These are phyloP conservation scores for Phrynosoma blainvillii DNA, from an alignment of 2,113 vertebrate species.

Conservation along the genomic window DNA sequence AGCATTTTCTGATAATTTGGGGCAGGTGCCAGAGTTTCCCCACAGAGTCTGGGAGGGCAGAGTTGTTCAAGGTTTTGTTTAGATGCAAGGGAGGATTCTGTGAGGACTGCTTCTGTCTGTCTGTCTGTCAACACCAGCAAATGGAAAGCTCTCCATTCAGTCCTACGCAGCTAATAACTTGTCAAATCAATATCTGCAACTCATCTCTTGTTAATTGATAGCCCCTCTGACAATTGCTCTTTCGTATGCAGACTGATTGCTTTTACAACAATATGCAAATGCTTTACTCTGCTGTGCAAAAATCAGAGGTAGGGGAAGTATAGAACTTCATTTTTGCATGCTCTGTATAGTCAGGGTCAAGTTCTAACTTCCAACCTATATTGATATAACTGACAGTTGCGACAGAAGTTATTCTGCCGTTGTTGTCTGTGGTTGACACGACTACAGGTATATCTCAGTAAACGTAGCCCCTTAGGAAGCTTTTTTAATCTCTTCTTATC, in stretches of 20 bases:
- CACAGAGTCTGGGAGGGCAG: not conserved
- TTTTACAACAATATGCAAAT: conserved; percentile 67
- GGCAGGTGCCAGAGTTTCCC: conserved; percentile 39
- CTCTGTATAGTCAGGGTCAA: rapidly evolving
- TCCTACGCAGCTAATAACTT: conserved; percentile 64
- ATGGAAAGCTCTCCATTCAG: conserved; percentile 52
- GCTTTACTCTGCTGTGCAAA: conserved; percentile 53
- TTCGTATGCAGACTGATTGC: conserved; percentile 59
- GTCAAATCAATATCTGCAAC: conserved; percentile 70
- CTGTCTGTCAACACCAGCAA: conserved; percentile 63
- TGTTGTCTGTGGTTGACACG: not conserved
- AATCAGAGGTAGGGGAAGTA: not conserved
- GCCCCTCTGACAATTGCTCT: conserved; percentile 68
- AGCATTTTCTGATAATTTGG: conserved; percentile 48
- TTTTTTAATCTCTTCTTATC: not conserved
- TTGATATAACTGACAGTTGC: not conserved
- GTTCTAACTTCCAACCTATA: not conserved
- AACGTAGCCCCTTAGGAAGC: no score
- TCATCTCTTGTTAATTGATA: conserved; percentile 50
- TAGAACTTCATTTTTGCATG: not conserved
- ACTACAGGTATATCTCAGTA: not conserved
- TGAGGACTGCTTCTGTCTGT: conserved; percentile 2
- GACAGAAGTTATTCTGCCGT: not conserved
- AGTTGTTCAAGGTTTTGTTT: conserved; percentile 18
- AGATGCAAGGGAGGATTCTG: not conserved